phyloP scores from a whole-genome alignment of 1,140 invertebrate species.

The Chironomus tepperi region DNA sequence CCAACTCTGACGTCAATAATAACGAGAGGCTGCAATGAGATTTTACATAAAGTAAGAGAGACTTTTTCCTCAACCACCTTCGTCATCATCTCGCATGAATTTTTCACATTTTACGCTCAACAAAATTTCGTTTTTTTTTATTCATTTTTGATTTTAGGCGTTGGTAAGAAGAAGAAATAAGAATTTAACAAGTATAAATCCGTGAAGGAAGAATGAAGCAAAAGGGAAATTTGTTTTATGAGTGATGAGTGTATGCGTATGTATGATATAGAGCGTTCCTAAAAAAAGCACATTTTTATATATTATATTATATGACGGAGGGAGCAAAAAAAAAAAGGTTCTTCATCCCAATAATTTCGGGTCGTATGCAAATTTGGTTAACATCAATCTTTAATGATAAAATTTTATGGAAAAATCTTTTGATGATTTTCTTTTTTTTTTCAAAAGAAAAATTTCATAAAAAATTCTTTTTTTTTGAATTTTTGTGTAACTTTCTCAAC shows the following conservation, averaged over 20 bases:
- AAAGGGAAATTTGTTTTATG: background rate
- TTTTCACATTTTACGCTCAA: background rate
- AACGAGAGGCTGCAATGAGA: no score
- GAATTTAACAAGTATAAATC: no score
- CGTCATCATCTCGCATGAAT: background rate
- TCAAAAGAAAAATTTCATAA: no score
- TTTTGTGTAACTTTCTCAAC: no score
- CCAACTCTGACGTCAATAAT: no score
- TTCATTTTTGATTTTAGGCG: constrained; percentile 13
- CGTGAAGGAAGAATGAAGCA: no score
- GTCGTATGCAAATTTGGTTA: background rate
- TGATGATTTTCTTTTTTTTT: no score
- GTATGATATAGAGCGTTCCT: background rate
- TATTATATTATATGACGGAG: background rate
- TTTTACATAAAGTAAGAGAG: no score
- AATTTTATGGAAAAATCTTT: background rate
- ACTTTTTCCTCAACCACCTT: no score
- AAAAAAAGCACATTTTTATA: background rate
- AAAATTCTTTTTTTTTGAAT: no score
- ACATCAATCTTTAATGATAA: constrained; percentile 4
- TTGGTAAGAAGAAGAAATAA: background rate
- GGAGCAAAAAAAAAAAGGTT: background rate
- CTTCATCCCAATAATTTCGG: background rate
- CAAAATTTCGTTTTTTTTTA: background rate
- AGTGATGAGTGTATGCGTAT: background rate